phyloP scores from a whole-genome alignment of 2,797 vertebrate genomes.

The Poeciliopsis paucimaculata region DNA sequence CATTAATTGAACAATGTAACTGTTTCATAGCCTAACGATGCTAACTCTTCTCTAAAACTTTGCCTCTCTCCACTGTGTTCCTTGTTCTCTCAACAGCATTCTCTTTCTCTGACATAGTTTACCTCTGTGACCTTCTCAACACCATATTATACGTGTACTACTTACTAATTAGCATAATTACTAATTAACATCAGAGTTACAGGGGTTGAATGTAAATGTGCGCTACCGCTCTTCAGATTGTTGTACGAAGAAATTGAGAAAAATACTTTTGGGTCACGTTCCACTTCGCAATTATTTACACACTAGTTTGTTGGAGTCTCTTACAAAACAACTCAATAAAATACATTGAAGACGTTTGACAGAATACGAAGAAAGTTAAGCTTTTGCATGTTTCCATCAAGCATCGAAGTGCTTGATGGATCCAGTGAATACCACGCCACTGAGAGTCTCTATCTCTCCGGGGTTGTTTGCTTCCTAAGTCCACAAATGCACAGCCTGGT shows the following conservation, averaged over 20 bases:
- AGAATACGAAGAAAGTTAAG: neutral
- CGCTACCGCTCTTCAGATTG: neutral
- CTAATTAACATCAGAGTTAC: neutral
- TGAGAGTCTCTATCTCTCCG: slow-evolving; percentile 17
- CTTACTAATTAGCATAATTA: neutral
- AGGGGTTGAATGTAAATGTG: neutral
- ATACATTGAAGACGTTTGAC: neutral
- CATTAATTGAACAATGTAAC: neutral
- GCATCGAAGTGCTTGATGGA: neutral
- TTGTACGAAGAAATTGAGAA: neutral
- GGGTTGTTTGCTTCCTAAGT: slow-evolving; percentile 30
- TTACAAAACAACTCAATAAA: neutral
- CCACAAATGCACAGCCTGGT: slow-evolving; percentile 19
- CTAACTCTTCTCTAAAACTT: neutral
- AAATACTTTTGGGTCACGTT: too few relatives aligned
- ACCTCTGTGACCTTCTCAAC: neutral
- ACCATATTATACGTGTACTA: neutral
- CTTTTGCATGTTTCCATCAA: neutral
- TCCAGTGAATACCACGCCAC: slow-evolving; percentile 15
- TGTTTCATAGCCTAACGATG: neutral
- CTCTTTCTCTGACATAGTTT: neutral
- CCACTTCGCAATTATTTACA: neutral
- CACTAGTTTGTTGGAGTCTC: neutral
- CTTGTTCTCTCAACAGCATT: neutral
- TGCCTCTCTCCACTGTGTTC: neutral